phyloP scores from a whole-genome alignment of 2,797 vertebrate species.

The Enteromius paludinosus region DNA sequence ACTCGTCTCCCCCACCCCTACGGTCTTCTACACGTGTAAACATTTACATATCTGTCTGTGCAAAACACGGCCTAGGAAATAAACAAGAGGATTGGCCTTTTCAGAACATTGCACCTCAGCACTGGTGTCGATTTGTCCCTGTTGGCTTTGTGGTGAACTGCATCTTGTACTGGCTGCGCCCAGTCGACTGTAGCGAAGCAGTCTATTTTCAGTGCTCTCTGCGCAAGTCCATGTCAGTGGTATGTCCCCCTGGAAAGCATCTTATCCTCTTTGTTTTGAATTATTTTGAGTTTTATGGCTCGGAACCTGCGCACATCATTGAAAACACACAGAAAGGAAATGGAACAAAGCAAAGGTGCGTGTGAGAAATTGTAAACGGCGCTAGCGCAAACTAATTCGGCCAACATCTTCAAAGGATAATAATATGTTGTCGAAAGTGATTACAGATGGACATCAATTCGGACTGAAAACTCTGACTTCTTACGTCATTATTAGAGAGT shows the following conservation, averaged over 20 bases:
- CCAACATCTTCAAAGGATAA: constrained; percentile 44
- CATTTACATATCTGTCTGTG: constrained; percentile 68
- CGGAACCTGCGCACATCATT: constrained; percentile 41
- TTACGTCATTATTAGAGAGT: no score
- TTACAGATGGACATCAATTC: constrained; percentile 50
- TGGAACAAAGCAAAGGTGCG: constrained; percentile 57
- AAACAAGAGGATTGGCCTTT: constrained; percentile 62
- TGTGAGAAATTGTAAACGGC: constrained; percentile 58
- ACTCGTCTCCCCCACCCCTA: constrained; percentile 31
- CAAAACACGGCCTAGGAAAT: constrained; percentile 61
- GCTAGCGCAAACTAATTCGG: constrained; percentile 38
- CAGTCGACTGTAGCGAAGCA: constrained; percentile 10
- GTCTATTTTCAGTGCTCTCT: constrained; percentile 27
- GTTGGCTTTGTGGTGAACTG: constrained; percentile 43
- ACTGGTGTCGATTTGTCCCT: constrained; percentile 39
- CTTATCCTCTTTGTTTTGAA: constrained; percentile 22
- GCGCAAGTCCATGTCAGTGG: not conserved
- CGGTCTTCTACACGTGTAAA: constrained; percentile 59
- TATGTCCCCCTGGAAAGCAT: constrained; percentile 7
- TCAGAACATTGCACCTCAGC: constrained; percentile 57
- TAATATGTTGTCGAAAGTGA: constrained; percentile 49
- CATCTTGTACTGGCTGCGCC: constrained; percentile 45
- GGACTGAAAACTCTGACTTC: constrained; percentile 27
- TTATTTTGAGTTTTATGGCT: constrained; percentile 25
- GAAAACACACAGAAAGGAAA: constrained; percentile 45